Evolutionary conservation across 2,888 invertebrate species (phyloP), one percentile per base, ranked within the genome.

Genomic region (Spodoptera picta): DNA sequence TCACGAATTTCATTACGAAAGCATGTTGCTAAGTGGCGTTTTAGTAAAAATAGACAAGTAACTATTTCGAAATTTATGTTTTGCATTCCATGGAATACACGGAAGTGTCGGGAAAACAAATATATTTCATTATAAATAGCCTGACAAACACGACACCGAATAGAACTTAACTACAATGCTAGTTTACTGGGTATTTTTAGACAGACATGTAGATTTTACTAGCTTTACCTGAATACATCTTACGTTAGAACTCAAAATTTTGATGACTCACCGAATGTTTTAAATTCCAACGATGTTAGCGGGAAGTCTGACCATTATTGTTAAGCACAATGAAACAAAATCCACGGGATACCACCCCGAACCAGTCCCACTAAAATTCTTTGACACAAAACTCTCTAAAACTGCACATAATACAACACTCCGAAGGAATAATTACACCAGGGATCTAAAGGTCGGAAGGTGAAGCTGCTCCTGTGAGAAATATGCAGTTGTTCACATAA

Each of bases 261-360:
- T 82, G 90, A 90, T 94, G 94, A 94, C 94, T 94, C 94, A 94
- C 94, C 93, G 83, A 91, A 91, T 93, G 87, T 89, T 93, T 93
- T 92, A 93, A 93, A 94, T 93, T 93, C 91, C 92, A 91, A 92
- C 87, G 89, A 90, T 85, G 89, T 89, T 87, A 92, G 91, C 90
- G 91, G 92, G 91, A 91, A 91, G 84, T 86, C 83, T 84, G 86
- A 88, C 86, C 94, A 94, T 93, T 91, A 92, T 90, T 90, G 87
- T 89, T 87, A 83, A 77, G 77, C 87, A 90, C 87, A 87, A 84
- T 84, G 87, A 89, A 88, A 90, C 86, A 80, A 86, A 90, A 89
- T 90, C 90, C 86, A 87, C 83, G 82, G 91, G 91, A 92, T 90
- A 89, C 89, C 90, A 92, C 90, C 90, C 90, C 83, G 82, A 88